Percentiles rank a stretch among this genome's conserved stretches.
phyloP scores from a whole-genome alignment of 1,140 invertebrate species.

The Harlomillsia oculata region DNA sequence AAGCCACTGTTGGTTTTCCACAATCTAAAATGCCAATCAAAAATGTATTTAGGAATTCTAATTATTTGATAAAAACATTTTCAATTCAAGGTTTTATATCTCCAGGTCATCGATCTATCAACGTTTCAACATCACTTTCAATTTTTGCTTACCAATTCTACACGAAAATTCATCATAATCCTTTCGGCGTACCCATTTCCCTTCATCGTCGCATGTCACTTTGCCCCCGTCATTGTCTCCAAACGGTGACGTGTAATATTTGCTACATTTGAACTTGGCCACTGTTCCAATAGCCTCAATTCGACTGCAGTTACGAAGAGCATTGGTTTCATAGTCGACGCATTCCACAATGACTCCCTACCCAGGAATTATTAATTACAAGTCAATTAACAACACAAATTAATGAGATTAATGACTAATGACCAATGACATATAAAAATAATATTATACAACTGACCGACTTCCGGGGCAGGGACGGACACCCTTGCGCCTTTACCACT shows the following conservation, averaged over 20 bases:
- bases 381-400: too few species aligned
- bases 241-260: constrained; percentile 5
- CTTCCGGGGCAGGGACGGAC: too few species aligned
- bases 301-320: too few species aligned
- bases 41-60: neutral
- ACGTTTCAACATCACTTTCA: neutral
- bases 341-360: too few species aligned
- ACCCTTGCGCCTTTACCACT: too few species aligned
- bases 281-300: neutral
- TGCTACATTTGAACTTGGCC: constrained; percentile 11
- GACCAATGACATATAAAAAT: too few species aligned
- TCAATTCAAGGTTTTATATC: neutral
- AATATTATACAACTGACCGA: too few species aligned
- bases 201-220: constrained; percentile 4
- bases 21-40: constrained; percentile 7
- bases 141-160: constrained; percentile 9
- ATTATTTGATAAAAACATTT: neutral
- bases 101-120: neutral
- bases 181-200: neutral
- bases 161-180: constrained; percentile 18
- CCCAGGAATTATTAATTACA: too few species aligned
- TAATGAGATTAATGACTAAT: too few species aligned
- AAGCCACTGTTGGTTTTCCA: constrained; percentile 7
- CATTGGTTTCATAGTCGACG: too few species aligned
- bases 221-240: constrained; percentile 12